Evolutionary conservation across 23 tunicate species (phyloP), one percentile per base, ranked within the genome.

Genomic region (Oikopleura vanhoeffeni): DNA sequence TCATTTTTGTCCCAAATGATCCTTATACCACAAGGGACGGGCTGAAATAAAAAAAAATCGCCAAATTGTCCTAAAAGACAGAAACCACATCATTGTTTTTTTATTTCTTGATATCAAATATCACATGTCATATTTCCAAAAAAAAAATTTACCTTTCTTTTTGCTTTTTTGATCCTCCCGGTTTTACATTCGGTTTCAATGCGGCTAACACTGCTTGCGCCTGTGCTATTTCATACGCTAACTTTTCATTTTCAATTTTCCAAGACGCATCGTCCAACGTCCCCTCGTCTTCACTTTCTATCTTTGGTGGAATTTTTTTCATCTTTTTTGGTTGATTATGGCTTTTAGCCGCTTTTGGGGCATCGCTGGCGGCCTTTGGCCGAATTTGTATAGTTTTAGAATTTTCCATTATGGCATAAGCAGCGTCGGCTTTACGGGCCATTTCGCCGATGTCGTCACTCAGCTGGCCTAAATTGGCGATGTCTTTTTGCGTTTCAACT

Each of bases 361-460:
- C 32, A 32, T 2, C 38, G 27, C 35, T 30, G 36, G 79, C 27
- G 4, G 79, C 2, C 3, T 18, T 71, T 30, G 79, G 79, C 27
- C 35, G 27, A 13, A 71, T 30, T 71, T 71, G 36, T 24, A 71
- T 38, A 33, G 79, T 71, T 38, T 71, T 71, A 18, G 79, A 71
- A 33, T 28, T 71, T 71, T 71, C 38, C 35, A 71, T 71, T 2
- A 71, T 18, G 32, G 79, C 79, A 38, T 71, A 71, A 18, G 79
- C 79, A 2, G 79, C 79, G 79, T 71, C 79, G 38, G 79, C 79
- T 49, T 49, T 49, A 8, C 64, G 64, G 64, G 64, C 64, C 64
- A 49, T 49, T 13, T 49, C 64, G 64, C 24, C 64, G 13, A 49
- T 8, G n/a, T n/a, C n/a, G n/a, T n/a, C n/a, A n/a, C n/a, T n/a